phyloP scores from a whole-genome alignment of 1,140 invertebrate species.

The Drosophila jambulina region DNA sequence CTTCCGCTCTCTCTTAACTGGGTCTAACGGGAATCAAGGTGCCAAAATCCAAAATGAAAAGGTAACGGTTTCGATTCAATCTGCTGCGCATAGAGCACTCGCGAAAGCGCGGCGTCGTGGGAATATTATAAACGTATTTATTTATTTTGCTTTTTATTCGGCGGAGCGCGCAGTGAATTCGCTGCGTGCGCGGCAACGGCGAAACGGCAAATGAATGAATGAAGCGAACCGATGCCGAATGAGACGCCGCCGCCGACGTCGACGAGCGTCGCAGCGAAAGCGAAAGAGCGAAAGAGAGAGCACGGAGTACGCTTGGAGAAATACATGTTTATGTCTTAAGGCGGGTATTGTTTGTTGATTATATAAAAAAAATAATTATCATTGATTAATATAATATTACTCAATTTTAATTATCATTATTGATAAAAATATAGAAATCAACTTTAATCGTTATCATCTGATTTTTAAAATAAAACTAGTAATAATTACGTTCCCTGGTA shows the following conservation, averaged over 20 bases:
- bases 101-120: slow-evolving; percentile 26
- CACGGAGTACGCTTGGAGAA: neutral
- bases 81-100: slow-evolving; percentile 11
- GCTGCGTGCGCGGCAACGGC: slow-evolving; percentile 40
- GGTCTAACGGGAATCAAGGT: neutral
- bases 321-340: neutral
- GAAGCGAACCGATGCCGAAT: slow-evolving; percentile 17
- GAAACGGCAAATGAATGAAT: slow-evolving; percentile 48
- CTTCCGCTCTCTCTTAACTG: neutral
- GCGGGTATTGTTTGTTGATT: no score
- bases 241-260: slow-evolving; percentile 9
- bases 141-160: slow-evolving; percentile 24
- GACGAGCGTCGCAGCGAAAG: slow-evolving; percentile 7
- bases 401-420: no score
- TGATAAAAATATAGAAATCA: no score
- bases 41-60: slow-evolving; percentile 18
- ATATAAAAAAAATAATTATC: no score
- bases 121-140: slow-evolving; percentile 18
- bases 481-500: no score
- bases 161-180: slow-evolving; percentile 25
- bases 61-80: slow-evolving; percentile 6
- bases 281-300: slow-evolving; percentile 10
- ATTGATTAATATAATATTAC: no score
- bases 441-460: no score
- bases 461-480: no score